Conservation (phyloP, 1,140 invertebrate genomes). For the Chironomus striatipennis region DNA sequence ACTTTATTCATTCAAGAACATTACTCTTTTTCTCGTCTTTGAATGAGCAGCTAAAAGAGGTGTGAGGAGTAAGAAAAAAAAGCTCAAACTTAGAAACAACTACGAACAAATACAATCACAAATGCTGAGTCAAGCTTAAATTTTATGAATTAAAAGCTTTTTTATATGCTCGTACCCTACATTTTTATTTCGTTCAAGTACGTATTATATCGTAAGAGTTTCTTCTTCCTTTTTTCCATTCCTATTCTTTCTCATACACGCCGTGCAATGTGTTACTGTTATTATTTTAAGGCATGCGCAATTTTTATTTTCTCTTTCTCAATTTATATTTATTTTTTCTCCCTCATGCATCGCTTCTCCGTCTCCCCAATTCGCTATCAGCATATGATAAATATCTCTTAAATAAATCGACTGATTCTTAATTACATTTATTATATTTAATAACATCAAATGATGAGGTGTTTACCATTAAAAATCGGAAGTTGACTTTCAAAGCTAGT, state of each 20-base stretch:
- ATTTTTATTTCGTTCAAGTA: background rate
- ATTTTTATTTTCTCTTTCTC: background rate
- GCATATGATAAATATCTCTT: background rate
- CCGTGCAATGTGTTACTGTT: background rate
- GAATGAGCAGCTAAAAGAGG: background rate
- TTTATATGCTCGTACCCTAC: background rate
- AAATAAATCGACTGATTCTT: background rate
- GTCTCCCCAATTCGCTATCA: too few relatives aligned
- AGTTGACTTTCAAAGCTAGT: background rate
- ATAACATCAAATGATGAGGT: background rate
- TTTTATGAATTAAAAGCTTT: conserved; percentile 14
- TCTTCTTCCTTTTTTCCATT: background rate
- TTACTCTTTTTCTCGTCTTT: background rate
- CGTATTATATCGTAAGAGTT: background rate
- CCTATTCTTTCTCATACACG: background rate
- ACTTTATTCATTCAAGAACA: too few relatives aligned
- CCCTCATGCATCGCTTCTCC: too few relatives aligned
- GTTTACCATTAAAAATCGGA: background rate
- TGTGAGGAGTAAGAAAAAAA: background rate
- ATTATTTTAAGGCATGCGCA: background rate
- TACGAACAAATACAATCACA: background rate
- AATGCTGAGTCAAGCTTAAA: background rate
- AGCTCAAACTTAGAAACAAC: too few relatives aligned
- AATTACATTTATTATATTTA: background rate
- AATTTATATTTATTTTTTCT: too few relatives aligned